Conservation (phyloP, 2,888 invertebrate genomes). For the Lymantria dispar region DNA sequence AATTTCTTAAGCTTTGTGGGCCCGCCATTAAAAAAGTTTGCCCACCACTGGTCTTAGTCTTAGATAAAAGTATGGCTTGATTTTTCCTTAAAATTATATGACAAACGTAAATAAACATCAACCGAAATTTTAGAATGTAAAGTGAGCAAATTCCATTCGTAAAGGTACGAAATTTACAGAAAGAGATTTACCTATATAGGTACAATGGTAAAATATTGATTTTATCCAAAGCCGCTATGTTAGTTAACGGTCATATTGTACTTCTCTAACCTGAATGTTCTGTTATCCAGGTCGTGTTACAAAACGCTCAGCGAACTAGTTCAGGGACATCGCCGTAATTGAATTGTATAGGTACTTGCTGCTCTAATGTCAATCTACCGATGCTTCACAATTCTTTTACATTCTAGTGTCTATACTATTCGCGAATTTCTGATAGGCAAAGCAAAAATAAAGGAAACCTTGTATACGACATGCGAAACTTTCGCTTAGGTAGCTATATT, state of each 20-base stretch:
- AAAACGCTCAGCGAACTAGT: slow-evolving; percentile 68
- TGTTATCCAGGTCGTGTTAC: slow-evolving; percentile 68
- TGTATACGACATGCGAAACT: slow-evolving; percentile 15
- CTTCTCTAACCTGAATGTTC: slow-evolving; percentile 40
- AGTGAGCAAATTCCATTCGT: no score
- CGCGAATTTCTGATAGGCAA: neutral
- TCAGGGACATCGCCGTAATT: slow-evolving; percentile 70
- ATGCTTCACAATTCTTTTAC: slow-evolving; percentile 11
- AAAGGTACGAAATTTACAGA: no score
- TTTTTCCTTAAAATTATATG: no score
- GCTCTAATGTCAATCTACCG: slow-evolving; percentile 30
- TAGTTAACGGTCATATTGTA: neutral
- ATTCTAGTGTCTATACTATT: slow-evolving; percentile 1
- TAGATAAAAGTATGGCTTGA: no score
- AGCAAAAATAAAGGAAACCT: neutral
- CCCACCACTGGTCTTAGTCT: no score
- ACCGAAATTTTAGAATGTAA: no score
- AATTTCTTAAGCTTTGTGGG: no score
- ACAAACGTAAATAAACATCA: no score
- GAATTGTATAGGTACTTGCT: slow-evolving; percentile 57
- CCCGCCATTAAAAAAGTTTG: no score
- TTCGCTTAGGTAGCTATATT: slow-evolving; percentile 14
- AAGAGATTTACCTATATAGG: no score
- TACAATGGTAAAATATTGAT: no score
- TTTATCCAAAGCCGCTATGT: neutral